Percentiles rank a stretch among this genome's conserved stretches.
phyloP scores from a whole-genome alignment of 2,113 vertebrate species.

The Hemichromis elongatus region DNA sequence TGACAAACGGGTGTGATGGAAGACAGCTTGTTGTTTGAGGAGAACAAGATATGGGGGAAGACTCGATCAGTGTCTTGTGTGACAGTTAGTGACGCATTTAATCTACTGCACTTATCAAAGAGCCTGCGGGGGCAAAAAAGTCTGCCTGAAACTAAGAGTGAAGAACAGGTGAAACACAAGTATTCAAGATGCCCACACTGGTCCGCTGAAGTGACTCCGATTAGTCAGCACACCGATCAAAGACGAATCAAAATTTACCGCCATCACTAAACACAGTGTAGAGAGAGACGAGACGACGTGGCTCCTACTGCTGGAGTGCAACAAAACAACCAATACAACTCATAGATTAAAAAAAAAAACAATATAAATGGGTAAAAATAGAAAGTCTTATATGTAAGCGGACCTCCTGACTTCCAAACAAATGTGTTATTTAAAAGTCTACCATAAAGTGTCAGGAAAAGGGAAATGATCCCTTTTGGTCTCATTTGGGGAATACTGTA shows the following conservation, averaged over 20 bases:
- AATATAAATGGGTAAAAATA: background rate
- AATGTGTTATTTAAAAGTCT: rapidly evolving
- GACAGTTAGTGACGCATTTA: background rate
- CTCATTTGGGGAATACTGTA: background rate
- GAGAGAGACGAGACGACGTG: background rate
- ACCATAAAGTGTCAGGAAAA: background rate
- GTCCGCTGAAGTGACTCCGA: background rate
- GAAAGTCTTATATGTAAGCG: background rate
- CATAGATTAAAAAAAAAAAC: background rate
- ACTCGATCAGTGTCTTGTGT: background rate
- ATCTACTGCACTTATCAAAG: background rate
- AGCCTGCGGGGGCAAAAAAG: rapidly evolving
- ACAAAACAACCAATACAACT: background rate
- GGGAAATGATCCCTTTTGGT: background rate
- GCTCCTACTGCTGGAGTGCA: background rate
- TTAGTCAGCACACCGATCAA: background rate
- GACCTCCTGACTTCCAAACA: background rate
- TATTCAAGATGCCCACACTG: background rate
- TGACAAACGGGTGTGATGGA: constrained; percentile 29
- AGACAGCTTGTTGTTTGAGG: background rate
- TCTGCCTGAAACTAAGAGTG: background rate
- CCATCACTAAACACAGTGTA: background rate
- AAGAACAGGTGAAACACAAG: background rate
- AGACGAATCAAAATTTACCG: background rate
- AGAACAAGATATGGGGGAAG: background rate